Evolutionary conservation across 2,113 vertebrate genomes (phyloP).

Genomic region (Gadus chalcogrammus): DNA sequence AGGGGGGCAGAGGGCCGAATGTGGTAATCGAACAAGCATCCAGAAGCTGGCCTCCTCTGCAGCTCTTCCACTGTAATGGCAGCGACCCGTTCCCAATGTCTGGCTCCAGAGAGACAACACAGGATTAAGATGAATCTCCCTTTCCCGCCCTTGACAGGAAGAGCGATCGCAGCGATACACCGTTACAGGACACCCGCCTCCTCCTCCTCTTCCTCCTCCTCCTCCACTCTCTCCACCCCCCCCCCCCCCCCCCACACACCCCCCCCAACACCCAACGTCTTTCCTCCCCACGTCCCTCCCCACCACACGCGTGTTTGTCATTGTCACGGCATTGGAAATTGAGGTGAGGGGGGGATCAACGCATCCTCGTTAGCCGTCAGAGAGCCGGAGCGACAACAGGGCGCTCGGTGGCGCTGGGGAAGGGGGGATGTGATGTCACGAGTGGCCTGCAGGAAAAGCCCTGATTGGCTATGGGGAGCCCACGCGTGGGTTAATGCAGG

Average conservation of each 20-base stretch:
- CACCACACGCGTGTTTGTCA: constrained; percentile 45
- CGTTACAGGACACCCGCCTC: constrained; percentile 3
- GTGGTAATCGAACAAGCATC: constrained; percentile 3
- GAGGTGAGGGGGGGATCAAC: constrained; percentile 54
- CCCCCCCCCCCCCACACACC: too few species aligned
- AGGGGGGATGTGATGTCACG: constrained; percentile 4
- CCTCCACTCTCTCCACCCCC: too few species aligned
- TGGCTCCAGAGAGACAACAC: background rate
- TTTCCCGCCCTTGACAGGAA: constrained; percentile 41
- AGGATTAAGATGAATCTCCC: constrained; percentile 32
- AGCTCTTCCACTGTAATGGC: constrained; percentile 8
- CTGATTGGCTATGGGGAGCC: constrained; percentile 15
- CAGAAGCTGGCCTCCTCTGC: constrained; percentile 3
- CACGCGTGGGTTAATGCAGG: constrained; percentile 46
- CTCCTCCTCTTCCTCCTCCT: too few species aligned
- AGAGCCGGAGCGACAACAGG: constrained; percentile 15
- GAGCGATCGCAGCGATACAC: constrained; percentile 2
- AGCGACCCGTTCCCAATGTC: constrained; percentile 11
- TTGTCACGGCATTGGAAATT: constrained; percentile 57
- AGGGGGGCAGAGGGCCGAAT: background rate
- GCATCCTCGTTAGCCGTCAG: constrained; percentile 30
- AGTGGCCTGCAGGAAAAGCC: background rate
- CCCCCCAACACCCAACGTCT: background rate
- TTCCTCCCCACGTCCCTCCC: background rate
- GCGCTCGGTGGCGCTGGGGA: background rate